Evolutionary conservation across 2,888 invertebrate species (phyloP), one percentile per base, ranked within the genome.

Genomic region (Acrobasis repandana): DNA sequence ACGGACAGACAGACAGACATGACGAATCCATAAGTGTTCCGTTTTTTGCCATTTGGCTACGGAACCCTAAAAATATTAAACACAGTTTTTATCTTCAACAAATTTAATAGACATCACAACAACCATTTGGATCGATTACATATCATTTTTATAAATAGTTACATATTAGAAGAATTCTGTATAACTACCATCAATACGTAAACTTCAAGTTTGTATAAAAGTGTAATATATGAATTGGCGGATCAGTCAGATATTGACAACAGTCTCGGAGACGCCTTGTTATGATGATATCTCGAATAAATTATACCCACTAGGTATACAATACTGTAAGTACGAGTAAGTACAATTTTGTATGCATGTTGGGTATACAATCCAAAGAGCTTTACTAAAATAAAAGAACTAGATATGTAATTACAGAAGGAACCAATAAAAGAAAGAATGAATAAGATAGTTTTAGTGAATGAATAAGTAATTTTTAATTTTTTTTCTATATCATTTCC

Each of bases 41-140:
- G 36, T 36, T 36, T 36, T 36, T 36, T 34, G 36, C 9, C 36
- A 36, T 36, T 36, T 10, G 36, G 36, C 36, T 36, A 36, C 36
- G 47, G 16, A 47, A 16, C 16, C 47, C 47, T 47, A 47, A 47
- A 4, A n/a, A 47, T 4, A 43, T 14, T 10, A 43, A 43, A n/a
- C 43, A n/a, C n/a, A 14, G 43, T n/a, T 43, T n/a, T 62, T 76
- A 79, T 86, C 78, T 79, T 85, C 85, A 91, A 90, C 90, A 91
- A 86, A 72, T 90, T 90, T 92, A 91, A 90, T 91, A 91, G 89
- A 92, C 90, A 86, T 88, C 90, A 91, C 92, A 92, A 92, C 91
- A 92, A 90, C 89, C 88, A 91, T 87, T 90, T 88, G 90, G 90
- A 90, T 86, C 75, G 79, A 88, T 75, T 88, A 88, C 80, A 83